Evolutionary conservation across 2,797 vertebrate genomes (phyloP).

Genomic region (Hafferia zeledoni): DNA sequence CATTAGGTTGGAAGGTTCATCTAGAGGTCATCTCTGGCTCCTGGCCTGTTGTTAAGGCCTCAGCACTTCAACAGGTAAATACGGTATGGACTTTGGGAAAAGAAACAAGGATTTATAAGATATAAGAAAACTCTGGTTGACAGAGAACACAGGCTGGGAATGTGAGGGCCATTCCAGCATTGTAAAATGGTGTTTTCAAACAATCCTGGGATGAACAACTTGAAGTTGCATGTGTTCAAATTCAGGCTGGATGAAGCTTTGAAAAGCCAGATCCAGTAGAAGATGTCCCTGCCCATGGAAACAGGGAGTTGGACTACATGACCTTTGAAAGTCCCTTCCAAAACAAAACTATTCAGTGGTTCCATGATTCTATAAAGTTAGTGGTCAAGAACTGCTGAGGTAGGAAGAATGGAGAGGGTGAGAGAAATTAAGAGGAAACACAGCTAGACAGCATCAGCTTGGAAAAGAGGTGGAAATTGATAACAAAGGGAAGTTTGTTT

Average conservation of each 20-base stretch:
- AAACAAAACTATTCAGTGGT: background rate
- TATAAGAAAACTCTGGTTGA: background rate
- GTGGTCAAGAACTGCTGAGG: background rate
- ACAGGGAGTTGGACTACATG: background rate
- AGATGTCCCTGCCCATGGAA: background rate
- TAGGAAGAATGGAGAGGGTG: background rate
- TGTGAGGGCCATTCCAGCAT: background rate
- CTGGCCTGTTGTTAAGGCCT: too few relatives aligned
- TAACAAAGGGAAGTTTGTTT: background rate
- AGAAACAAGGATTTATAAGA: background rate
- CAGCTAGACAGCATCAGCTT: background rate
- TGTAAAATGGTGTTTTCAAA: background rate
- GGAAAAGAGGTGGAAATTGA: accelerated
- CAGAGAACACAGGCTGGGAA: background rate
- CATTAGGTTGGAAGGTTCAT: too few relatives aligned
- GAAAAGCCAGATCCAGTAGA: accelerated
- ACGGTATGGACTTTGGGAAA: background rate
- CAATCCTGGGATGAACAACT: background rate
- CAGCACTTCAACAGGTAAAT: background rate
- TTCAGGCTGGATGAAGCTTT: background rate
- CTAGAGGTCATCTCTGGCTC: too few relatives aligned
- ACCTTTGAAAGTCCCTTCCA: background rate
- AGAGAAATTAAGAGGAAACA: background rate
- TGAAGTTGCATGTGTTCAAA: background rate
- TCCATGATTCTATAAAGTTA: background rate